phyloP scores from a whole-genome alignment of 2,113 vertebrate genomes.

The Numida meleagris region DNA sequence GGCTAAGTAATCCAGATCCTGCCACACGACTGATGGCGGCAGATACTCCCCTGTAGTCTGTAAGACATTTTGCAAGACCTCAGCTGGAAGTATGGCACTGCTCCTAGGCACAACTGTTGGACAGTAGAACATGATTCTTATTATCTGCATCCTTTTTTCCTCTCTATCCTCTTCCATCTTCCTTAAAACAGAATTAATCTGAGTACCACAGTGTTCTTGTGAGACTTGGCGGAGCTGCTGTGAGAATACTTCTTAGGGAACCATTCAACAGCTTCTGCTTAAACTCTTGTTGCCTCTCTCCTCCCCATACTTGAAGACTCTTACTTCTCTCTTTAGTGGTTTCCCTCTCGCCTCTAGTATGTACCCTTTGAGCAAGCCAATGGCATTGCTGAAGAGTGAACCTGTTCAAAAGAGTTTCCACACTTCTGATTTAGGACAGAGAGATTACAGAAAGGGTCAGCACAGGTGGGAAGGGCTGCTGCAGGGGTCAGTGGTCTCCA shows the following conservation, averaged over 20 bases:
- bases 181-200: neutral
- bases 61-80: neutral
- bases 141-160: neutral
- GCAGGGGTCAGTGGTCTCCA: neutral
- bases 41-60: neutral
- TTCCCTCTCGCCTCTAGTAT: neutral
- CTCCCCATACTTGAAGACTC: neutral
- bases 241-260: neutral
- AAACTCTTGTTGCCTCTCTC: neutral
- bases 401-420: neutral
- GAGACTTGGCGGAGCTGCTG: neutral
- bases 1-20: neutral
- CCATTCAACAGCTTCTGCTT: neutral
- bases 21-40: neutral
- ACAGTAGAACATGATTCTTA: neutral
- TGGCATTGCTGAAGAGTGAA: neutral
- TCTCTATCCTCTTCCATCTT: neutral
- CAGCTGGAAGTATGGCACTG: neutral
- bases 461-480: neutral
- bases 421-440: neutral
- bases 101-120: neutral
- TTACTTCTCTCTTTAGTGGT: neutral
- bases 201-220: neutral
- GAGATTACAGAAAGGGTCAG: neutral
- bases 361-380: neutral